phyloP scores from a whole-genome alignment of 2,888 invertebrate genomes.

The Empis livida region DNA sequence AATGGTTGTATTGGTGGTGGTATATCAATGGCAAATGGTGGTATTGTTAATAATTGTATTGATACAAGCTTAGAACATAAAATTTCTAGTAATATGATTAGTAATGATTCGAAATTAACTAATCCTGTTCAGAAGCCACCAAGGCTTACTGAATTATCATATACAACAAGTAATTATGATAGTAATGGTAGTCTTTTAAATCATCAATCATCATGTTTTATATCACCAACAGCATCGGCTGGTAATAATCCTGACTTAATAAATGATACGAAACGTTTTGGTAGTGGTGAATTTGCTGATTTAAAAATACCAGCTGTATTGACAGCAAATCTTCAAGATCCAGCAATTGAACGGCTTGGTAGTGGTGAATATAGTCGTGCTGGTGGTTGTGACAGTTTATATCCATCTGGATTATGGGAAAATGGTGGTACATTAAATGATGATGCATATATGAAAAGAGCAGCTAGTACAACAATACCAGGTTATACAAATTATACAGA shows the following conservation, averaged over 20 bases:
- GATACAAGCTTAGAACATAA: conserved; percentile 30
- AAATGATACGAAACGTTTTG: conserved; percentile 62
- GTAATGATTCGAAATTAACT: conserved; percentile 34
- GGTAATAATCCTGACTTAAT: conserved; percentile 76
- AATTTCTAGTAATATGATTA: conserved; percentile 4
- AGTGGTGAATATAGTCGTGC: conserved; percentile 71
- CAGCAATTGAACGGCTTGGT: conserved; percentile 41
- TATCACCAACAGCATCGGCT: conserved; percentile 60
- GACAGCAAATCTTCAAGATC: conserved; percentile 38
- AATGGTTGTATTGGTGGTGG: conserved; percentile 39
- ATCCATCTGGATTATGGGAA: conserved; percentile 72
- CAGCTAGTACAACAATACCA: conserved; percentile 43
- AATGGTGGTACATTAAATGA: conserved; percentile 29
- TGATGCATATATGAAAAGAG: conserved; percentile 42
- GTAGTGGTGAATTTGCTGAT: conserved; percentile 39
- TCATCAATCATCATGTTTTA: conserved; percentile 52
- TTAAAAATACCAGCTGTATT: conserved; percentile 26
- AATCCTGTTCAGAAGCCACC: conserved; percentile 64
- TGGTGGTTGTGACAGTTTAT: conserved; percentile 57
- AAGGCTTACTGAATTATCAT: conserved; percentile 51
- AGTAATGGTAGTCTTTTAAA: conserved; percentile 52
- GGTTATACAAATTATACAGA: conserved; percentile 51
- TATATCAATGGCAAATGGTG: conserved; percentile 43
- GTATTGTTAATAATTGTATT: conserved; percentile 37
- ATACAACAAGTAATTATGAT: conserved; percentile 55